Evolutionary conservation across 2,888 invertebrate species (phyloP), one percentile per base, ranked within the genome.

Genomic region (Dyspetes luteomarginatus): DNA sequence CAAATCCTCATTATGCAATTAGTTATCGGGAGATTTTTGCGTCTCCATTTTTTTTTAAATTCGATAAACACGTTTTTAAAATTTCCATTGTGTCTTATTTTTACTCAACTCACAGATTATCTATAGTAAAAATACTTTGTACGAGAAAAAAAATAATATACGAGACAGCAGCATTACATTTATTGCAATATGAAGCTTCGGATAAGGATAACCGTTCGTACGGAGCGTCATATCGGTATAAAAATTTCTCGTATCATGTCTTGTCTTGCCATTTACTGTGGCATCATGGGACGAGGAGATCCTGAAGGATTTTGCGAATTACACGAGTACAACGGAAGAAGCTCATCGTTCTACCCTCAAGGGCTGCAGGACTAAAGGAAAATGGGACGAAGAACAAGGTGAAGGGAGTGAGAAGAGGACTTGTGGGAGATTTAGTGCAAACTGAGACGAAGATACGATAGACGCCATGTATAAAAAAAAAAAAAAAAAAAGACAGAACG

Each of bases 301-400:
- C 55, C 68, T 41, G 73, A 68, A 81, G 78, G 68, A 78, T 74
- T 81, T 77, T 52, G 60, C 43, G 81, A 73, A 69, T 81, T 81
- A 81, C 77, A 12, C 43, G 60, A 28, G 71, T 75, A 65, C 43
- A 64, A 24, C 26, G 36, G 36, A 65, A 24, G 15, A 72, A 76
- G 75, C 80, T 75, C 71, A 72, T 76, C 60, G 64, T 72, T 72
- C 52, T 45, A 15, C 50, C 43, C 55, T 80, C 80, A 45, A 60
- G 67, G 71, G 43, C 36, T 24, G 71, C 30, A 24, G 43, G 65
- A 67, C 58, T 67, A 71, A 67, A 80, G 67, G 41, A 56, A 48
- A 48, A 48, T 7, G 5, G 48, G 12, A 9, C 19, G 48, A 48
- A n/a, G 7, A 7, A 7, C 19, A 15, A 17, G 36, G 36, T 3